A percentile compares a stretch with the other conserved stretches of the same genome.
These are phyloP conservation scores for Mechanitis mazaeus DNA, from an alignment of 2,888 invertebrate species.

Conservation along the genomic window DNA sequence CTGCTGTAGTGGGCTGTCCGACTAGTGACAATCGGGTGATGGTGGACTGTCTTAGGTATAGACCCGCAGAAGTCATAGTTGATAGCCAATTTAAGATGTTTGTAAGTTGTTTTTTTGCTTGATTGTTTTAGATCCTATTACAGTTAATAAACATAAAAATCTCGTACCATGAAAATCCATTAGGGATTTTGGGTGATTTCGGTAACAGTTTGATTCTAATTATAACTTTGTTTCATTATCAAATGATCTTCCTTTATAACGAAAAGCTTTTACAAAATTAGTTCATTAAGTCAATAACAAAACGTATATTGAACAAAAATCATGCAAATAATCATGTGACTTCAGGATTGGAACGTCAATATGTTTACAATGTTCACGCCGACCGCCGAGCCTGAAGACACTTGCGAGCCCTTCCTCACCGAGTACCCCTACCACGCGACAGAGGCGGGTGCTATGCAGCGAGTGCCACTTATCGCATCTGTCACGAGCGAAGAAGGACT, in stretches of 20 bases:
- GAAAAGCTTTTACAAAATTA: no score
- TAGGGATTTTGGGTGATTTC: no score
- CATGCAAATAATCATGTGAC: neutral
- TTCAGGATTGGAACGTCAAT: slow-evolving; percentile 15
- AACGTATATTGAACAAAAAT: no score
- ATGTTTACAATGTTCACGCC: slow-evolving; percentile 17
- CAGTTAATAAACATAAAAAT: no score
- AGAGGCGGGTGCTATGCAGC: slow-evolving; percentile 12
- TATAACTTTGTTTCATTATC: no score
- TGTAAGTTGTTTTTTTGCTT: slow-evolving; percentile 52
- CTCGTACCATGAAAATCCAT: no score
- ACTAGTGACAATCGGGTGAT: slow-evolving; percentile 68
- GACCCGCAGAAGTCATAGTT: slow-evolving; percentile 79
- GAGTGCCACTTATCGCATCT: slow-evolving; percentile 13
- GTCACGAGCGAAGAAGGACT: slow-evolving; percentile 15
- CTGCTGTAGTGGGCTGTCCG: slow-evolving; percentile 80
- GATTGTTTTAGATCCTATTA: neutral
- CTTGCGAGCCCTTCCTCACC: slow-evolving; percentile 9
- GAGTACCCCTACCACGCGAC: slow-evolving; percentile 15
- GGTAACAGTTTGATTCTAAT: neutral
- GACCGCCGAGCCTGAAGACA: slow-evolving; percentile 10
- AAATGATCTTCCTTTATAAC: no score
- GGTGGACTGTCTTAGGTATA: slow-evolving; percentile 79
- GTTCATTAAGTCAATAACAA: no score
- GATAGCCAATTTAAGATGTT: slow-evolving; percentile 72